Base-by-base conservation (phyloP, 2,113 vertebrate species). In the Aldabrachelys gigantea region DNA sequence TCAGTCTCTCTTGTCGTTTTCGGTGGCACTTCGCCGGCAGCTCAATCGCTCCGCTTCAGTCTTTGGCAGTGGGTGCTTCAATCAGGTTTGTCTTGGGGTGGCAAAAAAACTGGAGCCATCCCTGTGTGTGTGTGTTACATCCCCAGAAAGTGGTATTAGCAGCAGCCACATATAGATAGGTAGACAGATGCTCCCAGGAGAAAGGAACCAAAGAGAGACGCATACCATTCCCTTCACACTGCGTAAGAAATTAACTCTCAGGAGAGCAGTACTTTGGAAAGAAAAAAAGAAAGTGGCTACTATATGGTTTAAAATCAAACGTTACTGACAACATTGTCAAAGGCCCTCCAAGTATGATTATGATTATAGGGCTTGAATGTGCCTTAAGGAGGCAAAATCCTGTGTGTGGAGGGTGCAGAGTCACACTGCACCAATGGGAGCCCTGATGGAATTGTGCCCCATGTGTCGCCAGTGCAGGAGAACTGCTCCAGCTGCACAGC, bases 131-230 rank as follows among this genome's bases (percentile, higher is more conserved):
- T 79, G 65, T 82, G 54, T 59, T 29, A 72, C 88, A 86, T 59
- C 84, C 44, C 69, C 86, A 92, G 86, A 89, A 89, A 90, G 57
- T 0, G 1, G 31, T 80, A 87, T 84, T 50, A 85, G 92, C 56
- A 1, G 0, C 56, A 96, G 89, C 78, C 82, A 90, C 38, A 24
- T 72, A 88, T 50, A 80, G 57, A 88, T 82, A 59, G 47, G 75
- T 84, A 50, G 72, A 92, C 81, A 92, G 92, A 80, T 90, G 27
- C 76, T 96, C 90, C 41, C 69, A 52, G 57, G 57, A 50, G 62
- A 72, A 72, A 31, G 27, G 57, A 62, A 92, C 44, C 57, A 31
- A 79, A 90, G 88, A 82, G 35, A 91, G 52, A 38, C 25, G 29
- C 81, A 89, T 38, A 96, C 65, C 35, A 87, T 17, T 65, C 3